Base-by-base conservation (phyloP, 2,797 vertebrate species). In the Erethizon dorsatum region DNA sequence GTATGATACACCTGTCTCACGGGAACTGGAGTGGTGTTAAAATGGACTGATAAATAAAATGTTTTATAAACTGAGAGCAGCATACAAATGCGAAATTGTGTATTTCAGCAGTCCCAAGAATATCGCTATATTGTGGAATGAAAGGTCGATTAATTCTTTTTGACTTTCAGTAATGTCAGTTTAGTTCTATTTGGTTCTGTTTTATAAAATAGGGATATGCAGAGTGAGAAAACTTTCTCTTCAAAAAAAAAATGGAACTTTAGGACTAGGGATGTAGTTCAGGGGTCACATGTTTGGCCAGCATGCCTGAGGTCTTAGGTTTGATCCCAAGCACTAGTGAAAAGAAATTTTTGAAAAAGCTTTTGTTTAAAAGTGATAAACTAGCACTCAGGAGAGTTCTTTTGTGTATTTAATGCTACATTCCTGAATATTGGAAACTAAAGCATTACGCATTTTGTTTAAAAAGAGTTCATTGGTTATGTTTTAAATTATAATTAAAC, bases 51-150 rank as follows among this genome's bases (percentile, higher is more conserved):
- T n/a, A 41, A 93, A 95, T 88, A 47, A 90, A 89, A 31, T 82
- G 26, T 88, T 91, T 89, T 88, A 88, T 61, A 69, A 97, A 85
- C 47, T 87, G 82, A 92, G 93, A 93, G 61, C 18, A 5, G 20
- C 37, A 52, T 61, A 33, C 8, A 57, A 78, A 83, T 93, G 69
- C 88, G 73, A 91, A 89, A 83, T 83, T 37, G 90, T 92, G 0
- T 54, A 41, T 92, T 94, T 88, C 2, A 88, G 3, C 92, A 85
- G 7, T 91, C 47, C 77, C 8, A 92, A 73, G 54, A 93, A 47
- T 83, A 90, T 90, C 52, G 69, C 15, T 65, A 2, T 79, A 41
- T 71, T 47, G 28, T 92, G 9, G 47, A 65, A 79, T 96, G 50
- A 89, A 96, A 93, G 28, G 54, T 37, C 41, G 83, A 0, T 96